Evolutionary conservation across 2,797 vertebrate species (phyloP).

Genomic region (Neostethus bicornis): DNA sequence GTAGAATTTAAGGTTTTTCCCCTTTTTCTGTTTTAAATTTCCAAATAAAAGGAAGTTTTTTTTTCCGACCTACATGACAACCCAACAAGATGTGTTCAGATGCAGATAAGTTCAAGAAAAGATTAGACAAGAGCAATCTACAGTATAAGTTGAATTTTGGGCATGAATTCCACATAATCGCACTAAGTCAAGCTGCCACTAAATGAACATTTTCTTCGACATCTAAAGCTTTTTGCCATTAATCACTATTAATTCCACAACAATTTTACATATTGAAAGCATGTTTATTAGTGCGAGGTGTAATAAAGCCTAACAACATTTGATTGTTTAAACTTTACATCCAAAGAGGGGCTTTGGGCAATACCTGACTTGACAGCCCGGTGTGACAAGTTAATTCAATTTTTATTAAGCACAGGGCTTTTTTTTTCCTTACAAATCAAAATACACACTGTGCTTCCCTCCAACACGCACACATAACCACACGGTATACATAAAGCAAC

Average conservation of each 20-base stretch:
- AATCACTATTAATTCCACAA: constrained; percentile 28
- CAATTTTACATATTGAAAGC: constrained; percentile 6
- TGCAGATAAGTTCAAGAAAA: constrained; percentile 45
- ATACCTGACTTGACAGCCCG: constrained; percentile 40
- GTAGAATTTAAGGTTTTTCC: constrained; percentile 29
- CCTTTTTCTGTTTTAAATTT: constrained; percentile 10
- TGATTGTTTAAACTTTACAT: constrained; percentile 44
- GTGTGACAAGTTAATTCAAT: constrained; percentile 53
- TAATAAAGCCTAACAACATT: constrained; percentile 39
- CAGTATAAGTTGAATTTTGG: constrained; percentile 34
- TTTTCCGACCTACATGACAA: constrained; percentile 43
- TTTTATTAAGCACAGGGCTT: constrained; percentile 35
- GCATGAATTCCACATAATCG: constrained; percentile 41
- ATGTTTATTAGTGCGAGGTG: constrained; percentile 18
- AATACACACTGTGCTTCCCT: constrained; percentile 15
- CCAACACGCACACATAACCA: constrained; percentile 26
- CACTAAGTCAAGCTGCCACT: constrained; percentile 46
- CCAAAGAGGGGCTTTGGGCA: constrained; percentile 28
- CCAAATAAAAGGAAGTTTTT: constrained; percentile 22
- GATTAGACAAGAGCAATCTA: constrained; percentile 37
- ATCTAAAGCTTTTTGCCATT: constrained; percentile 20
- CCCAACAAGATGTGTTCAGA: constrained; percentile 46
- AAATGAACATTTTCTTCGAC: constrained; percentile 41
- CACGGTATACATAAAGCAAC: constrained; percentile 50
- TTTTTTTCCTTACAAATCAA: constrained; percentile 28